These are phyloP conservation scores for Agapornis canus DNA, from an alignment of 2,797 vertebrate species.

Conservation along the genomic window DNA sequence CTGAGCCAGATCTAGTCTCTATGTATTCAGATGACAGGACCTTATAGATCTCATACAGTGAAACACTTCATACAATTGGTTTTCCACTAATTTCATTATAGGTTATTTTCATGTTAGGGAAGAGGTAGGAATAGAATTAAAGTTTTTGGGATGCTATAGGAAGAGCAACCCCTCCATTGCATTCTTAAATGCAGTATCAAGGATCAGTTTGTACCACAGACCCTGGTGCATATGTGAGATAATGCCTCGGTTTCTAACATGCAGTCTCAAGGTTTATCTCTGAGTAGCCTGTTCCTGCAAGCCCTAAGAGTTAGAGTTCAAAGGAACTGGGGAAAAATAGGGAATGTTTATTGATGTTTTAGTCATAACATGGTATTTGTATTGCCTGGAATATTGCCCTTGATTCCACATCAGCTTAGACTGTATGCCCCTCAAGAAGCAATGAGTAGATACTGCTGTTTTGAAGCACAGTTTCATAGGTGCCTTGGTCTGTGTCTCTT, in stretches of 20 bases:
- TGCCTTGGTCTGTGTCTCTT: not conserved
- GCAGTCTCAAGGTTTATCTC: not conserved
- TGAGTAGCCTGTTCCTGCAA: constrained; percentile 34
- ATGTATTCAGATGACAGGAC: not conserved
- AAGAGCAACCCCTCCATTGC: not conserved
- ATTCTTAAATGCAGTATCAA: not conserved
- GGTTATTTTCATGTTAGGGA: not conserved
- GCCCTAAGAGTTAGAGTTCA: constrained; percentile 10
- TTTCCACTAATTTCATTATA: not conserved
- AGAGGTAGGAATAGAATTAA: not conserved
- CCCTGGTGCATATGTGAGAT: not conserved
- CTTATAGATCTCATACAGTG: rapidly evolving
- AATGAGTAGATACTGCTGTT: not conserved
- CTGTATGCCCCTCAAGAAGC: not conserved
- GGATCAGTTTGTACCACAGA: not conserved
- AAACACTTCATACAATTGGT: not conserved
- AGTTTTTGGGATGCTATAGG: not conserved
- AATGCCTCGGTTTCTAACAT: not conserved
- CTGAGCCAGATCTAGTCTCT: not conserved
- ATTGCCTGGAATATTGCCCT: constrained; percentile 16
- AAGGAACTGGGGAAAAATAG: constrained; percentile 10
- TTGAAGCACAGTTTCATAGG: not conserved
- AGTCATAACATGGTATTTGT: not conserved
- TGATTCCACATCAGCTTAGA: not conserved
- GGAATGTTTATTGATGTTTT: constrained; percentile 41